Conservation (phyloP, 2,113 vertebrate species). For the Echinops telfairi region DNA sequence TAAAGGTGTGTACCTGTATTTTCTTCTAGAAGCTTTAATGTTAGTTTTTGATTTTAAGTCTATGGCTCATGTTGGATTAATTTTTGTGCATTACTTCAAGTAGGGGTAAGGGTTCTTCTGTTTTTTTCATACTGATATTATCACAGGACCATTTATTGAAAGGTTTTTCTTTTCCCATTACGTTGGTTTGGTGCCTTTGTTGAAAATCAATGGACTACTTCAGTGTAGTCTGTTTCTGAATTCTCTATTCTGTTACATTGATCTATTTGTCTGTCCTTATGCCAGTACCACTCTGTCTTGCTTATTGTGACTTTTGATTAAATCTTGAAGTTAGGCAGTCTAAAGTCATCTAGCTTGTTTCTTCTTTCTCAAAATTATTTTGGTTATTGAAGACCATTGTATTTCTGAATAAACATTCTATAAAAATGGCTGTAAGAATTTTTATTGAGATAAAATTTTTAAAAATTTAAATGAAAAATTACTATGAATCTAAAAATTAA, state of each 20-base stretch:
- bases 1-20: conserved; percentile 14
- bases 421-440: not conserved
- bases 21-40: conserved; percentile 7
- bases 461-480: not conserved
- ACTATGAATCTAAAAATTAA: conserved; percentile 10
- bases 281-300: not conserved
- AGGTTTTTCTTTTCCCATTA: not conserved
- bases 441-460: not conserved
- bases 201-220: conserved; percentile 30
- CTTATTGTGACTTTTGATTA: conserved; percentile 33
- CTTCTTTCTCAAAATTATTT: conserved; percentile 22
- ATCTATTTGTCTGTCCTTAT: conserved; percentile 8
- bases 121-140: not conserved
- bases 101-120: not conserved
- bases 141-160: conserved; percentile 16
- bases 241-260: not conserved
- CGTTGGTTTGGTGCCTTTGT: not conserved
- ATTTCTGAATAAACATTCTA: not conserved
- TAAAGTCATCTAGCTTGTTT: not conserved
- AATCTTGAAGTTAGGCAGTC: not conserved
- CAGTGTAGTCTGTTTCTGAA: conserved; percentile 12
- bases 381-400: not conserved
- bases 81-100: conserved; percentile 29
- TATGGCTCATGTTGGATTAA: conserved; percentile 49
- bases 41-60: conserved; percentile 49